Conservation (phyloP, 2,797 vertebrate species). For the Pseudochromis fuscus region DNA sequence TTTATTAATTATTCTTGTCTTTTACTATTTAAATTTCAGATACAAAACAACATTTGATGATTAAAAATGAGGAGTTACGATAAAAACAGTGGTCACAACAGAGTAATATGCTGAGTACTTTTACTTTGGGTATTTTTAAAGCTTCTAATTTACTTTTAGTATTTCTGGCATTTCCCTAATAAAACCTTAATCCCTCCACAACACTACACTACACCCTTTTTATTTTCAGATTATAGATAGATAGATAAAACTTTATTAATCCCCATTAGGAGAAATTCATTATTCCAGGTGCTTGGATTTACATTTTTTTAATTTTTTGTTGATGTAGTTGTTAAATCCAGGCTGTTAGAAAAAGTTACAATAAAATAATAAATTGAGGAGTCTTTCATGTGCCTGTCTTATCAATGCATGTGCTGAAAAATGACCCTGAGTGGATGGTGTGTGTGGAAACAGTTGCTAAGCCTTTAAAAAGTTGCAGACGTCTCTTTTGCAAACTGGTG, state of each 20-base stretch:
- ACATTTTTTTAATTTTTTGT: neutral
- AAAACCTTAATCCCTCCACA: neutral
- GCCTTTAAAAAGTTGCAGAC: constrained; percentile 30
- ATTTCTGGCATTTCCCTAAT: too few species aligned
- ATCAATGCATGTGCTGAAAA: neutral
- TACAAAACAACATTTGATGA: too few species aligned
- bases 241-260: too few species aligned
- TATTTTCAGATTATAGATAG: neutral
- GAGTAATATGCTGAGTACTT: too few species aligned
- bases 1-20: too few species aligned
- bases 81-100: too few species aligned
- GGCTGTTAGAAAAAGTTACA: neutral
- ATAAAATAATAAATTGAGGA: neutral
- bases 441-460: constrained; percentile 39
- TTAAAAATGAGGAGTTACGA: too few species aligned
- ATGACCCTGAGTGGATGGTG: neutral
- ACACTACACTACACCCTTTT: neutral
- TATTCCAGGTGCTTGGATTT: constrained; percentile 5
- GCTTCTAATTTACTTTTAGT: too few species aligned
- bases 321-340: neutral
- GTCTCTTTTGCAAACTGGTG: constrained; percentile 27
- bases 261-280: too few species aligned
- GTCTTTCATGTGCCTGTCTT: neutral
- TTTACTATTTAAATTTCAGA: too few species aligned
- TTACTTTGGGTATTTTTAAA: neutral